Base-by-base conservation (phyloP, 2,113 vertebrate species). In the Sardina pilchardus region DNA sequence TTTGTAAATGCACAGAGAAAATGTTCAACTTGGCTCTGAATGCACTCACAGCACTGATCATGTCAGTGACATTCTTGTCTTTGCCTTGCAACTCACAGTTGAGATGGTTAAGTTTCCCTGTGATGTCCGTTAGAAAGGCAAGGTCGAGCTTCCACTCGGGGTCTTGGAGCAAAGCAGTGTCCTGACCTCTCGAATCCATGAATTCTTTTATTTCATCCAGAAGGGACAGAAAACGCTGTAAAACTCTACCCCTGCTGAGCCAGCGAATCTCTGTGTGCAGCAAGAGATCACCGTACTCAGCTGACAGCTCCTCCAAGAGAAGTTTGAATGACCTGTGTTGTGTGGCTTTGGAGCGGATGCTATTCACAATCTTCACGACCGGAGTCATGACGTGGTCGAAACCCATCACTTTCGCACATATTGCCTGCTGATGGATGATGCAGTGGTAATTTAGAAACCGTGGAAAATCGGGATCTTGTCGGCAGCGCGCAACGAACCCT, bases 31-130 rank as follows among this genome's bases (percentile, higher is more conserved):
- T n/a, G n/a, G n/a, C n/a, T n/a, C n/a, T n/a, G n/a, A n/a, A n/a
- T n/a, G n/a, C n/a, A n/a, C n/a, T n/a, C n/a, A n/a, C n/a, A n/a
- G n/a, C n/a, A n/a, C n/a, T n/a, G n/a, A n/a, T n/a, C n/a, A n/a
- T n/a, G n/a, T n/a, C n/a, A n/a, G n/a, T n/a, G n/a, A n/a, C n/a
- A n/a, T n/a, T n/a, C n/a, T n/a, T n/a, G n/a, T n/a, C 82, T 88
- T 92, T 91, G 47, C 89, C 90, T 88, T 91, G 89, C 87, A 91
- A 83, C 21, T 92, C 53, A 45, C 88, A 87, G 84, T 91, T 92
- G 88, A 92, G 85, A 17, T 84, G n/a, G 83, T 91, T 91, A 1
- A 89, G 75, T 89, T 90, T 86, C 83, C 59, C 89, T 88, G 87
- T 90, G 2, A 90, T 86, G n/a, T n/a, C n/a, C 1, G 85, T 89